Base-by-base conservation (phyloP, 2,888 invertebrate genomes). In the Parapristionchus giblindavisi region DNA sequence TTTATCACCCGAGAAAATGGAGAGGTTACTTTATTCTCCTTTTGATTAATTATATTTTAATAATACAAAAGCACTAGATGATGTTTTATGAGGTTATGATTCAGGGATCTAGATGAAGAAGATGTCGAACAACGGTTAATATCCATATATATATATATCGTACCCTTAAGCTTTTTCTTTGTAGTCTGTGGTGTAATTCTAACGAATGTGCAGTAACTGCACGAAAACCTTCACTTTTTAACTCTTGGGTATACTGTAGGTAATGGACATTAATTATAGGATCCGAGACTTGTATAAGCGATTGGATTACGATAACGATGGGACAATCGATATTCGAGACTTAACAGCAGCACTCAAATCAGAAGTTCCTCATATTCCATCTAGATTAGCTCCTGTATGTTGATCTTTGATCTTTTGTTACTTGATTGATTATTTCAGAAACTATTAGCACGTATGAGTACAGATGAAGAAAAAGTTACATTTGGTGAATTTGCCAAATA, bases 281-380 rank as follows among this genome's bases (percentile, higher is more conserved):
- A 80, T 86, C 29, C 82, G 85, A 27, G 79, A 92, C 87, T 90
- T 99, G 79, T 98, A 98, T 90, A 92, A 93, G 86, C 92, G 92
- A 87, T 91, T 98, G 87, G 98, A 99, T 89, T 91, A 92, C 73
- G 94, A 97, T 90, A 94, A 94, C 81, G 95, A 99, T 89, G 98
- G 97, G 60, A 93, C 93, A 89, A 94, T 98, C 88, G 95, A 96
- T 90, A 93, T 97, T 81, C 93, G 94, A 88, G 98, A 99, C 90
- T 90, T 99, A 83, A 94, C 94, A 27, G 92, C 91, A 77, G 94
- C 94, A 27, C 91, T 97, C 73, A 92, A 93, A 89, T 92, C 93
- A 87, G 92, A 94, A 89, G 80, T 82, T 27, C 84, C 83, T 5
- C 85, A 86, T 52, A 85, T 86, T 76, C 87, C 85, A 11, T 76